These are phyloP conservation scores for Noctuana brunneofusca DNA, from an alignment of 2,888 invertebrate species.

Conservation along the genomic window DNA sequence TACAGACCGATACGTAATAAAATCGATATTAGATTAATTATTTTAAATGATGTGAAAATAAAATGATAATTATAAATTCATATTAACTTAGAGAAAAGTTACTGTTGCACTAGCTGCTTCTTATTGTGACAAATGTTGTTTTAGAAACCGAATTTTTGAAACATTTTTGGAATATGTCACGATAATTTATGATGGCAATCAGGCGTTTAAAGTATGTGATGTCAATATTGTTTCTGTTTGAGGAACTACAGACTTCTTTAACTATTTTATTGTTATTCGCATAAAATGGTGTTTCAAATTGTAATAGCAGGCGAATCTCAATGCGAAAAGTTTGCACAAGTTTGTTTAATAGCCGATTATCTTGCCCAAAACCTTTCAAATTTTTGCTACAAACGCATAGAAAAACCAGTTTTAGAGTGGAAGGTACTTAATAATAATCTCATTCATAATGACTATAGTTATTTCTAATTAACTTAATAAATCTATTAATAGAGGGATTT, in stretches of 20 bases:
- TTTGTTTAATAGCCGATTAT: slow-evolving; percentile 79
- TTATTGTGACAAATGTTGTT: no score
- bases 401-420: slow-evolving; percentile 77
- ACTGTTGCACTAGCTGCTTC: no score
- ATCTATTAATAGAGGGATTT: no score
- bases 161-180: not conserved
- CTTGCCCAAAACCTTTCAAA: slow-evolving; percentile 78
- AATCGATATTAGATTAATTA: no score
- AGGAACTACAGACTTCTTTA: not conserved
- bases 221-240: no score
- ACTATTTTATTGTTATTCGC: not conserved
- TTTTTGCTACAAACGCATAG: slow-evolving; percentile 77
- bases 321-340: slow-evolving; percentile 78
- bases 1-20: no score
- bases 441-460: no score
- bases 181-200: not conserved
- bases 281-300: slow-evolving; percentile 73
- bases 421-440: slow-evolving; percentile 48
- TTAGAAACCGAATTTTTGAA: not conserved
- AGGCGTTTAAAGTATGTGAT: not conserved
- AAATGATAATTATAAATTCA: no score
- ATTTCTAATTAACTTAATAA: no score
- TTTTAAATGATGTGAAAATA: no score
- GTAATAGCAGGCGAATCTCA: slow-evolving; percentile 81
- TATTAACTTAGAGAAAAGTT: no score